Evolutionary conservation across 2,888 invertebrate species (phyloP), one percentile per base, ranked within the genome.

Genomic region (Subacronicta megacephala): DNA sequence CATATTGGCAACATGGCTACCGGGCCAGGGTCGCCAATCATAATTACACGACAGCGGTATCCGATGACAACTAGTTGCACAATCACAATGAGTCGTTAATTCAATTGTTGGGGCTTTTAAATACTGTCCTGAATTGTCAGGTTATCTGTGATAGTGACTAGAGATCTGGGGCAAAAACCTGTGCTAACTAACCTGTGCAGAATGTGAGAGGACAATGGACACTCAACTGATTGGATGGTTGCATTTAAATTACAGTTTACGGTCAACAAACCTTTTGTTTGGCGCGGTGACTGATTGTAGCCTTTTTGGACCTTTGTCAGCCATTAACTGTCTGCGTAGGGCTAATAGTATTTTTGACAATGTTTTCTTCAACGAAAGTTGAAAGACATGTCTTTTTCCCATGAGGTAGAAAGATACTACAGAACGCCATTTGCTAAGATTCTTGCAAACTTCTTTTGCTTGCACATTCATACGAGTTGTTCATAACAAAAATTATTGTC

Each of bases 21-120:
- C 72, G 75, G 78, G 82, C 78, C 83, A 85, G 78, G 83, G 84
- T 73, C 81, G 62, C 60, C 75, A 73, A 75, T 79, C 77, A 77
- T 80, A 77, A 78, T 80, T 72, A 74, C 79, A 76, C 71, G 64
- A 61, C 70, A 65, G 70, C 47, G 66, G 55, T 82, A 74, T 81
- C 79, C 77, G 78, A 79, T 80, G 83, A 76, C 82, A 83, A 76
- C 74, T 42, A 56, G 59, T 77, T 75, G 71, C 77, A 73, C 75
- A 75, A 79, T 71, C 44, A 72, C 62, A 75, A 72, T 69, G 67
- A 62, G 16, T 60, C 43, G 46, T 57, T 72, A 67, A 75, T 70
- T 70, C 62, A 54, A 70, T 67, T 64, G 64, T 56, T 57, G 45
- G 45, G 36, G 44, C 44, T 56, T 57, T 46, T 42, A 17, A 57